Evolutionary conservation across 2,888 invertebrate genomes (phyloP).

Genomic region (Halictus quadricinctus): DNA sequence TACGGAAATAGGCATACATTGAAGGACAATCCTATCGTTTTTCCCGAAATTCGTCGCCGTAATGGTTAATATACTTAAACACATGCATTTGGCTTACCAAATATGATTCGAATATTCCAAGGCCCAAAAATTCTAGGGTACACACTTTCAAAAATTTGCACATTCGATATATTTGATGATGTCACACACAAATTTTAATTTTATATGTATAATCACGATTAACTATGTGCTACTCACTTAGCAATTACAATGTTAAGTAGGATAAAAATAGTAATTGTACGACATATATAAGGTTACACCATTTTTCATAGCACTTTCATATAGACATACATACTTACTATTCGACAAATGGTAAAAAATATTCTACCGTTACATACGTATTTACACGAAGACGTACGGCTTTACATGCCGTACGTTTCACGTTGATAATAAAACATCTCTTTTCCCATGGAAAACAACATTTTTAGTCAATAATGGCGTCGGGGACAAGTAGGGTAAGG

Average conservation of each 20-base stretch:
- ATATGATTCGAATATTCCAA: slow-evolving; percentile 24
- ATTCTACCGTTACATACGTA: not conserved
- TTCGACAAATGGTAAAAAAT: slow-evolving; percentile 15
- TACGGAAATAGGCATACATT: not conserved
- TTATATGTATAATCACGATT: slow-evolving; percentile 10
- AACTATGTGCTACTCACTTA: slow-evolving; percentile 11
- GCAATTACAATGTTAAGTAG: slow-evolving; percentile 42
- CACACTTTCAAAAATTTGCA: not conserved
- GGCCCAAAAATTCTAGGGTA: not conserved
- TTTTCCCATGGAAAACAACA: not conserved
- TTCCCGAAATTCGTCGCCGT: not conserved
- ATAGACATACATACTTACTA: not conserved
- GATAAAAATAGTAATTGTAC: slow-evolving; percentile 20
- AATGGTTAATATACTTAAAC: slow-evolving; percentile 25
- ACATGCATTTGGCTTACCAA: slow-evolving; percentile 40
- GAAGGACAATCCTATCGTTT: slow-evolving; percentile 22
- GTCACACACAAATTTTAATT: slow-evolving; percentile 37
- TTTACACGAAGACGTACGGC: too few species aligned
- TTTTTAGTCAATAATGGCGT: slow-evolving; percentile 18
- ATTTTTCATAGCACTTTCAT: not conserved
- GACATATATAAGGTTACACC: slow-evolving; percentile 21
- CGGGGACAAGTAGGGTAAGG: not conserved
- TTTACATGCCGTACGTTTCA: slow-evolving; percentile 1
- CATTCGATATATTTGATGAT: slow-evolving; percentile 24
- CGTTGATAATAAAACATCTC: slow-evolving; percentile 6